phyloP scores from a whole-genome alignment of 2,888 invertebrate genomes.

The Argyresthia albistria region DNA sequence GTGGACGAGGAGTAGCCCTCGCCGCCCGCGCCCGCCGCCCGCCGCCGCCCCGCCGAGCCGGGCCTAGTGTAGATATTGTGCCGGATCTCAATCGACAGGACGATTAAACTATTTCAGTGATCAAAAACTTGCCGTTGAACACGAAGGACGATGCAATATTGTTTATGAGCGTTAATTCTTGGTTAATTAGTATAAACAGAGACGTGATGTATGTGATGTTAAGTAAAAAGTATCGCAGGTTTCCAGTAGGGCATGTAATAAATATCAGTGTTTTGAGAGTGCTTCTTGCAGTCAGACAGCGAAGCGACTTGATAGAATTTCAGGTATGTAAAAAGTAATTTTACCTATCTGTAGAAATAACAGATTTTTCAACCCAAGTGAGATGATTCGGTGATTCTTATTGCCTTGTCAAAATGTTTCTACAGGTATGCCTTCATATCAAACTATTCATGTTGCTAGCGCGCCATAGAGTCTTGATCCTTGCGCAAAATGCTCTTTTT shows the following conservation, averaged over 20 bases:
- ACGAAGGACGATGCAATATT: constrained; percentile 37
- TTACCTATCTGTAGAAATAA: background rate
- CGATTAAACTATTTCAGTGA: constrained; percentile 1
- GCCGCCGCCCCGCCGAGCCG: constrained; percentile 16
- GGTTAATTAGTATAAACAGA: constrained; percentile 37
- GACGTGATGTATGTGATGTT: constrained; percentile 42
- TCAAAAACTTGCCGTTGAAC: constrained; percentile 4
- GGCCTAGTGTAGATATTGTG: constrained; percentile 35
- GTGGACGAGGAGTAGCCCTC: constrained; percentile 59
- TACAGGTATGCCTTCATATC: background rate
- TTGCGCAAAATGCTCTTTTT: no score
- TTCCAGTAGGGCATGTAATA: background rate
- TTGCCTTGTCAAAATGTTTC: background rate
- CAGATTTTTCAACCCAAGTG: constrained; percentile 10
- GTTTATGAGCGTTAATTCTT: constrained; percentile 31
- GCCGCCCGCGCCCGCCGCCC: constrained; percentile 5
- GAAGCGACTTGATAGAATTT: constrained; percentile 21
- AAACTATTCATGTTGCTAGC: background rate
- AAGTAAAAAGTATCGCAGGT: constrained; percentile 1
- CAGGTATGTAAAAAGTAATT: constrained; percentile 46
- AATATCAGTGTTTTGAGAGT: constrained; percentile 42
- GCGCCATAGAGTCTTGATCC: no score
- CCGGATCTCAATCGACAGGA: constrained; percentile 8
- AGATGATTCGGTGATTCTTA: background rate
- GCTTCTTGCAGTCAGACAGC: constrained; percentile 12